A percentile compares a stretch with the other conserved stretches of the same genome.
phyloP scores from a whole-genome alignment of 2,797 vertebrate genomes.

The Pagetopsis macropterus region DNA sequence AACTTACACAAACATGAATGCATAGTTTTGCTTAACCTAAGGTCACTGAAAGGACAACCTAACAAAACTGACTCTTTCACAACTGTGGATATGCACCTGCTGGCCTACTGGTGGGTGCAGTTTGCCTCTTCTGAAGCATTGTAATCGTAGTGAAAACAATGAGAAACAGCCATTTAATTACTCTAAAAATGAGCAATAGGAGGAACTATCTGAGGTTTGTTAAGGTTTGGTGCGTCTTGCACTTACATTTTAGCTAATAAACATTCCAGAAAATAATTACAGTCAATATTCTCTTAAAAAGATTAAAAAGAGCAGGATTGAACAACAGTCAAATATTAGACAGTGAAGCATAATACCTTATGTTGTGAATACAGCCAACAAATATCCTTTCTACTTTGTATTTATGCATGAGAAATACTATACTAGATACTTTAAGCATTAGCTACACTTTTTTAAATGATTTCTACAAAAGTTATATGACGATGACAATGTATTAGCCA shows the following conservation, averaged over 20 bases:
- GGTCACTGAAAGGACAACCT: too few relatives aligned
- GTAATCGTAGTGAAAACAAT: too few relatives aligned
- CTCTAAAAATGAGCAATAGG: neutral
- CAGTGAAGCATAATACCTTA: neutral
- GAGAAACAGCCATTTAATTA: too few relatives aligned
- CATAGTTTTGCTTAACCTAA: too few relatives aligned
- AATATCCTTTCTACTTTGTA: neutral
- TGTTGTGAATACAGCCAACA: neutral
- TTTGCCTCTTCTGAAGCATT: too few relatives aligned
- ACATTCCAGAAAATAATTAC: neutral
- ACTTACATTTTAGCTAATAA: neutral
- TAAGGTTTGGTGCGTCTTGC: too few relatives aligned
- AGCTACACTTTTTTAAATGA: neutral
- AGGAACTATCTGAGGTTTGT: neutral
- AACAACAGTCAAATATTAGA: neutral
- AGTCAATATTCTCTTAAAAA: neutral
- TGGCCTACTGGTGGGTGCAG: too few relatives aligned
- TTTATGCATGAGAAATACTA: neutral
- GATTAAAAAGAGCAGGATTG: neutral
- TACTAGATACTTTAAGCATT: neutral
- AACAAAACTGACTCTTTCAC: too few relatives aligned
- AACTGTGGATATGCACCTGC: too few relatives aligned
- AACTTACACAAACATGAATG: too few relatives aligned
- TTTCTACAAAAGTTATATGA: too few relatives aligned
- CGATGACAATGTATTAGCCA: too few relatives aligned